Percentiles rank a stretch among this genome's conserved stretches.
These are phyloP conservation scores for Nasonovia ribisnigri DNA, from an alignment of 2,888 invertebrate species.

Conservation along the genomic window DNA sequence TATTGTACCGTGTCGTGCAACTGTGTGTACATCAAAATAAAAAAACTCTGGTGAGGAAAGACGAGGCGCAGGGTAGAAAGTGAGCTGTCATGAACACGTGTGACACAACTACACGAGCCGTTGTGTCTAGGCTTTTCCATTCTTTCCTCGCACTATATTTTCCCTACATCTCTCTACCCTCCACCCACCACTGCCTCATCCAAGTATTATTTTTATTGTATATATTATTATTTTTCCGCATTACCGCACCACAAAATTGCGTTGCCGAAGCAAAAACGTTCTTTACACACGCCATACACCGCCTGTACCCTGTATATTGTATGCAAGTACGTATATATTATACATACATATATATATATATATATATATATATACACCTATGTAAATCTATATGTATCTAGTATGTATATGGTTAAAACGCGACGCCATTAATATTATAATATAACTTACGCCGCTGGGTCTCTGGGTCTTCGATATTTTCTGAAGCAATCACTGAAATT, in stretches of 20 bases:
- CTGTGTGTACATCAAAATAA: conserved; percentile 54
- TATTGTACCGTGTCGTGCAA: conserved; percentile 57
- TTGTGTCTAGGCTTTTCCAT: conserved; percentile 61
- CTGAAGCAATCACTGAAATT: conserved; percentile 47
- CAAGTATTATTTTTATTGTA: conserved; percentile 53
- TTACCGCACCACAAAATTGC: conserved; percentile 61
- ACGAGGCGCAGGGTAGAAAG: conserved; percentile 19
- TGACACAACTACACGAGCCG: conserved; percentile 59
- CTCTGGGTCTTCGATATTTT: conserved; percentile 33
- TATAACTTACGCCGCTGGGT: conserved; percentile 21
- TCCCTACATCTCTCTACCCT: conserved; percentile 28
- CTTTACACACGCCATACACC: conserved; percentile 42
- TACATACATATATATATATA: background rate
- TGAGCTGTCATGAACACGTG: conserved; percentile 65
- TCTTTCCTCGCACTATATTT: conserved; percentile 47
- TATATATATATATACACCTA: background rate
- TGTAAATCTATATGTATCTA: background rate
- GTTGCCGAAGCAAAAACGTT: conserved; percentile 44
- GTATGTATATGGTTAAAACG: background rate
- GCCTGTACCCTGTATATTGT: conserved; percentile 44
- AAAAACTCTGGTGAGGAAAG: background rate
- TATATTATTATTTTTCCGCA: conserved; percentile 65
- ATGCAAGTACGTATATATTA: background rate
- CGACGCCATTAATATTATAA: conserved; percentile 49
- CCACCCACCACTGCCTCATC: background rate